These are phyloP conservation scores for Platyscapa corneri DNA, from an alignment of 1,140 invertebrate genomes.

Conservation along the genomic window DNA sequence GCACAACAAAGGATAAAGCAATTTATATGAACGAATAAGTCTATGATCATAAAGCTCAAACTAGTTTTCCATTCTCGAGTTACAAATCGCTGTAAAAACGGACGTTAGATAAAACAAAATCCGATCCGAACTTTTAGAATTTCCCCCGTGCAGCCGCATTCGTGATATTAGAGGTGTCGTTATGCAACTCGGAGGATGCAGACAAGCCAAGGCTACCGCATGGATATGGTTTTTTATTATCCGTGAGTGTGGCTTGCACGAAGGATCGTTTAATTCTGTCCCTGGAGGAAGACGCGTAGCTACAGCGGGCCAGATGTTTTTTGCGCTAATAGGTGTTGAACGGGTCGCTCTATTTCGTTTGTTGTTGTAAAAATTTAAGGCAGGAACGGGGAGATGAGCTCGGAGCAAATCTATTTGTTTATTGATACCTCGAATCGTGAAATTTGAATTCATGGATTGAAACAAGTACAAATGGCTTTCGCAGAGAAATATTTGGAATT, in stretches of 20 bases:
- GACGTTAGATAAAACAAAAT: neutral
- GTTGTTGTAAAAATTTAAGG: neutral
- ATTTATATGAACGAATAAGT: no score
- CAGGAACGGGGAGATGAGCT: no score
- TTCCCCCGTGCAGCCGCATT: neutral
- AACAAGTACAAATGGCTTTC: no score
- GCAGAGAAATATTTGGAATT: no score
- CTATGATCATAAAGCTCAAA: no score
- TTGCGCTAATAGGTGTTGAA: neutral
- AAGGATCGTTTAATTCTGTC: conserved; percentile 30
- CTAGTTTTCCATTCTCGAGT: neutral
- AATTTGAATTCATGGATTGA: neutral
- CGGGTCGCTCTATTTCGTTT: neutral
- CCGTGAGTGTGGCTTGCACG: neutral
- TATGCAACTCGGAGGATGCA: conserved; percentile 29
- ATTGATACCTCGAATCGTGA: neutral
- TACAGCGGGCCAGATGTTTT: neutral
- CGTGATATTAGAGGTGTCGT: neutral
- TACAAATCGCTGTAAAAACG: neutral
- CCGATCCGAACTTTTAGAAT: neutral
- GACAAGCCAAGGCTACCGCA: conserved; percentile 7
- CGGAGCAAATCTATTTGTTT: neutral
- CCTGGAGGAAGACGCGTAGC: neutral
- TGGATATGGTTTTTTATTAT: neutral
- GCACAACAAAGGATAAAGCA: no score